These are phyloP conservation scores for Columba guinea DNA, from an alignment of 2,797 vertebrate genomes.

Conservation along the genomic window DNA sequence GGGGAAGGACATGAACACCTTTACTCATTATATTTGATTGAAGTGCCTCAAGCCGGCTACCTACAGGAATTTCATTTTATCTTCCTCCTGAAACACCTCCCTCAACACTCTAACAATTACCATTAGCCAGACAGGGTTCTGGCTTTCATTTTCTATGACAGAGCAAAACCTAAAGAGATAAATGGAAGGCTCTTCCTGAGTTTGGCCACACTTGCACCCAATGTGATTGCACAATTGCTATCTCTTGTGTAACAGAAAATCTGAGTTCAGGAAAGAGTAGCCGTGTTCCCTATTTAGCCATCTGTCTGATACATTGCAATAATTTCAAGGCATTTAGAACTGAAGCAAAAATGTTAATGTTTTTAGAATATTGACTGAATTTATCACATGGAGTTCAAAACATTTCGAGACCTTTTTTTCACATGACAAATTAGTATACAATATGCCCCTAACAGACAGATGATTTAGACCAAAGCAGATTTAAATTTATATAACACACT, in stretches of 20 bases:
- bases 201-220: not conserved
- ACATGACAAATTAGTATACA: not conserved
- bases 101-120: not conserved
- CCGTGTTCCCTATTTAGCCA: rapidly evolving
- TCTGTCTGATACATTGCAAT: not conserved
- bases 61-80: not conserved
- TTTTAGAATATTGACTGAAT: not conserved
- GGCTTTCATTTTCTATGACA: not conserved
- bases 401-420: not conserved
- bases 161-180: not conserved
- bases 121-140: not conserved
- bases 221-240: rapidly evolving
- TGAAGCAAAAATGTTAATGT: rapidly evolving
- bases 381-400: not conserved
- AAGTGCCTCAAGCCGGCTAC: not conserved
- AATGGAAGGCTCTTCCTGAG: not conserved
- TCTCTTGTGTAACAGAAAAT: not conserved
- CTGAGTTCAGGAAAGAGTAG: not conserved
- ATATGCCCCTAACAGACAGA: not conserved
- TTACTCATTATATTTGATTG: not conserved
- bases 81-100: not conserved
- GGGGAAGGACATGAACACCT: rapidly evolving
- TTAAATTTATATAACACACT: not conserved
- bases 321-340: not conserved
- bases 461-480: not conserved